Percentiles rank a stretch among this genome's conserved stretches.
Evolutionary conservation across 1,140 invertebrate genomes (phyloP).

Genomic region (Harlomillsia oculata): DNA sequence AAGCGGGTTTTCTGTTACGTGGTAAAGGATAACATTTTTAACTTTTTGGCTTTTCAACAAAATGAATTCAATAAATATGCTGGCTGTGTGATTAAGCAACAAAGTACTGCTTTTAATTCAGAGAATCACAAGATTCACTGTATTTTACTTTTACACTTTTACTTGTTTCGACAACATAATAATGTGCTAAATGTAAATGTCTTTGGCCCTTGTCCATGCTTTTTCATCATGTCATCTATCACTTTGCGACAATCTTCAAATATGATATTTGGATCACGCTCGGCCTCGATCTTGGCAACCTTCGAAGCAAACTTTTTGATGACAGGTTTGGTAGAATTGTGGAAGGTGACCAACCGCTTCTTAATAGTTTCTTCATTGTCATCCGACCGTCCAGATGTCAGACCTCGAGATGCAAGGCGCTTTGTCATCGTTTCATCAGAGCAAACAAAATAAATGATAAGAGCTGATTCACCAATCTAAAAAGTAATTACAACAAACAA

Average conservation of each 20-base stretch:
- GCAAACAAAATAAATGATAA: slow-evolving; percentile 76
- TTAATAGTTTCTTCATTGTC: slow-evolving; percentile 97
- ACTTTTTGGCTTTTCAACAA: too few relatives aligned
- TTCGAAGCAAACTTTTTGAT: slow-evolving; percentile 73
- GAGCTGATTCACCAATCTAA: slow-evolving; percentile 61
- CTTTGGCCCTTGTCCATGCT: too few relatives aligned
- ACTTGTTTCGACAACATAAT: too few relatives aligned
- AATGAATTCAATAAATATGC: too few relatives aligned
- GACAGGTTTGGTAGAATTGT: slow-evolving; percentile 78
- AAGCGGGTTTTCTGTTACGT: too few relatives aligned
- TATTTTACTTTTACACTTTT: too few relatives aligned
- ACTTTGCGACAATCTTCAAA: slow-evolving; percentile 8
- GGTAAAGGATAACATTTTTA: too few relatives aligned
- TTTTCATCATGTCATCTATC: too few relatives aligned
- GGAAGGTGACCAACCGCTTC: slow-evolving; percentile 84
- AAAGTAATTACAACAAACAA: slow-evolving; percentile 28
- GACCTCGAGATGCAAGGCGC: slow-evolving; percentile 73
- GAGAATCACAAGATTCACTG: too few relatives aligned
- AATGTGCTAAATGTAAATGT: too few relatives aligned
- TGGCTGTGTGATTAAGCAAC: too few relatives aligned
- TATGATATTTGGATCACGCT: slow-evolving; percentile 24
- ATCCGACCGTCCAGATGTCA: slow-evolving; percentile 84
- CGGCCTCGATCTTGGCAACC: slow-evolving; percentile 25
- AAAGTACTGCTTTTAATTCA: too few relatives aligned
- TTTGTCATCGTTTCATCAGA: slow-evolving; percentile 71